These are phyloP conservation scores for Uromys caudimaculatus DNA, from an alignment of 2,797 vertebrate species.

Conservation along the genomic window DNA sequence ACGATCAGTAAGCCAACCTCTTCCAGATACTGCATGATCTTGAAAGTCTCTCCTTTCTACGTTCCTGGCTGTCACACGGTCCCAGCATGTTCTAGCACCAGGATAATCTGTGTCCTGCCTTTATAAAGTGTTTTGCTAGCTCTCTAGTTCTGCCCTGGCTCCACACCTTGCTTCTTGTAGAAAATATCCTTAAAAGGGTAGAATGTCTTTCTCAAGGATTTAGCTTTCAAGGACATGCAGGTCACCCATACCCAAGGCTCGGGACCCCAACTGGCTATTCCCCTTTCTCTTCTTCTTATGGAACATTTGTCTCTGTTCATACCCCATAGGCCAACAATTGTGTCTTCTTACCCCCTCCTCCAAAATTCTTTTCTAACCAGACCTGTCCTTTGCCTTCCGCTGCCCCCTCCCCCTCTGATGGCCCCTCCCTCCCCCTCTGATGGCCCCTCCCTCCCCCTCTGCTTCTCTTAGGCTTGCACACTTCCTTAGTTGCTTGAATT, in stretches of 20 bases:
- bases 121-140: neutral
- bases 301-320: neutral
- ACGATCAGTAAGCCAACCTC: neutral
- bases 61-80: neutral
- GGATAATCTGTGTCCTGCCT: neutral
- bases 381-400: too few species aligned
- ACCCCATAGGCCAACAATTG: neutral
- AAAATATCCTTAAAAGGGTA: neutral
- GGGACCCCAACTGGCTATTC: neutral
- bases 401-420: neutral
- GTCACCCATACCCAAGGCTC: neutral
- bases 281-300: neutral
- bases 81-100: neutral
- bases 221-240: neutral
- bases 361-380: neutral
- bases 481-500: neutral
- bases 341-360: neutral
- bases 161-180: neutral
- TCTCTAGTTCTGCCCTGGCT: neutral
- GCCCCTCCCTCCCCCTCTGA: neutral
- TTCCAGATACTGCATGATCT: neutral
- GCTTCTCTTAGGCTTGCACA: neutral
- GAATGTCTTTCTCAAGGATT: neutral
- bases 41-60: neutral
- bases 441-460: neutral